Base-by-base conservation (phyloP, 2,113 vertebrate species). In the Pionites leucogaster region DNA sequence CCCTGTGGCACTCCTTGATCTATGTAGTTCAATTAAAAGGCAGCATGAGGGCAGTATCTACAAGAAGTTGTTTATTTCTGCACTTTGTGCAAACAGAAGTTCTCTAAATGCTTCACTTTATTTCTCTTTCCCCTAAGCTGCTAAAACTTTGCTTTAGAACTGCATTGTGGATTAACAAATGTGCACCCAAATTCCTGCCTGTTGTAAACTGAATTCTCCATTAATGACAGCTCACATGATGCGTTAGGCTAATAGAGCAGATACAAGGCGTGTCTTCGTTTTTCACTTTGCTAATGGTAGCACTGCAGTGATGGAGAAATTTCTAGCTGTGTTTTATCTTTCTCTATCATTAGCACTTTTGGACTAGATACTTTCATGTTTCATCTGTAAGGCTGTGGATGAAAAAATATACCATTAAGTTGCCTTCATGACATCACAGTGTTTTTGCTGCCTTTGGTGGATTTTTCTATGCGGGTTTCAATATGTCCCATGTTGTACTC, bases 41-140 rank as follows among this genome's bases (percentile, higher is more conserved):
- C 96, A 95, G 96, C 96, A 97, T 41, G 96, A 97, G 96, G 96
- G 96, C 96, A 97, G 95, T 92, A 69, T 95, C 95, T 91, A 55
- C 96, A 96, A 97, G 93, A 96, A 84, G 59, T 96, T 96, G 88
- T 95, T 96, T 95, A 93, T 94, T 87, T 77, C 85, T 82, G 39
- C 74, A 19, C 74, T 90, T 68, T 3, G 46, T 63, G 65, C 35
- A 2, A 64, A 65, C 44, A 65, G 41, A 47, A 17, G 24, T 68
- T 64, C 65, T 46, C 60, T 42, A 74, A 95, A 41, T 9, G 65
- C 65, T 89, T 27, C 29, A 33, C 70, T 90, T 86, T 60, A 18
- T 81, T 76, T 78, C 69, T 44, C 39, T 75, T 24, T 68, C 27
- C 52, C 10, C 17, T 8, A 55, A 68, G 15, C 69, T 86, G 52